phyloP scores from a whole-genome alignment of 2,113 vertebrate genomes.

The Calyptomena viridis region DNA sequence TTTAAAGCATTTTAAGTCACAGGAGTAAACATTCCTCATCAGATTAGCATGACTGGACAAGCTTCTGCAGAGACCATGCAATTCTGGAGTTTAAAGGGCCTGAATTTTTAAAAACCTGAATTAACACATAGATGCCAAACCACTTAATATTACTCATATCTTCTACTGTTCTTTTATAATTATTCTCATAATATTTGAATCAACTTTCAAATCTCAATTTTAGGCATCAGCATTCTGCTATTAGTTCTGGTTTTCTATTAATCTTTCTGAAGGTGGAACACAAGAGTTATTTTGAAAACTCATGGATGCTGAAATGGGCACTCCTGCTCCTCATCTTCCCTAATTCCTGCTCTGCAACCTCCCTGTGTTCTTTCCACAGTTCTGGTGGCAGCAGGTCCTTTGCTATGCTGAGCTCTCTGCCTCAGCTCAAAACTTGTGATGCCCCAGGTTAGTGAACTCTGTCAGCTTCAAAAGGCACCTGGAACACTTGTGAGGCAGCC shows the following conservation, averaged over 20 bases:
- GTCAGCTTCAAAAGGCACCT: not conserved
- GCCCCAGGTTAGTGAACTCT: not conserved
- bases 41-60: not conserved
- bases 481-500: not conserved
- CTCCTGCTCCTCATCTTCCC: not conserved
- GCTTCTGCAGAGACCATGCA: not conserved
- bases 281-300: not conserved
- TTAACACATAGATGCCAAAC: not conserved
- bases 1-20: not conserved
- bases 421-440: not conserved
- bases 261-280: not conserved
- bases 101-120: not conserved
- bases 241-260: not conserved
- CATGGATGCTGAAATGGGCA: not conserved
- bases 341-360: not conserved
- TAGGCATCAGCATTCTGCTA: not conserved
- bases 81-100: not conserved
- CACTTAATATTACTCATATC: not conserved
- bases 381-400: not conserved
- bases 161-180: not conserved
- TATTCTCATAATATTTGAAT: not conserved
- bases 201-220: not conserved
- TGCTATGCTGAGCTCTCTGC: not conserved
- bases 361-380: not conserved
- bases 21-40: not conserved